Conservation (phyloP, 1,140 invertebrate species). For the Pollicipes pollicipes region DNA sequence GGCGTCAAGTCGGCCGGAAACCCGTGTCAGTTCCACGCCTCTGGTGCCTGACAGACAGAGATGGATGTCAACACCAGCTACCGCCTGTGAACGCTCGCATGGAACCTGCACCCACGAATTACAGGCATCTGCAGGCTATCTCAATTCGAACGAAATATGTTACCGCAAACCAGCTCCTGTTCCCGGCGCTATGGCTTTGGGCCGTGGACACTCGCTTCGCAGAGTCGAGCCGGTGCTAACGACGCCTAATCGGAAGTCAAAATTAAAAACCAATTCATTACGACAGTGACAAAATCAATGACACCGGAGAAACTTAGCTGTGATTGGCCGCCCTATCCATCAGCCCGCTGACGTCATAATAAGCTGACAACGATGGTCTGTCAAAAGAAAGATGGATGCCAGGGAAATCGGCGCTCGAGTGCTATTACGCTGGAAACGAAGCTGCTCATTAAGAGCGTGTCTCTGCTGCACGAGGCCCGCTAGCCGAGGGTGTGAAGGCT, state of each 20-base stretch:
- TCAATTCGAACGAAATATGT: background rate
- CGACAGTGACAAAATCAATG: background rate
- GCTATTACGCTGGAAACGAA: background rate
- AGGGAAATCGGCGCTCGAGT: no score
- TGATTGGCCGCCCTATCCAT: background rate
- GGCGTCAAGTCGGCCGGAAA: no score
- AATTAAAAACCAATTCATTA: background rate
- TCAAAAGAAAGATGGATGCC: background rate
- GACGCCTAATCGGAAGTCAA: background rate
- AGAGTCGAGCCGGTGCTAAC: background rate
- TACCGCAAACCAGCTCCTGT: background rate
- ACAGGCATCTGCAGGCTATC: background rate
- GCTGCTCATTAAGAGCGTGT: background rate
- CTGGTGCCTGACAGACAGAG: no score
- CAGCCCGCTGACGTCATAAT: background rate
- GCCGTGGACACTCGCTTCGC: background rate
- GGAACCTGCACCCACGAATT: background rate
- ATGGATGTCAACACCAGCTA: no score
- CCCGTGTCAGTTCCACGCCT: no score
- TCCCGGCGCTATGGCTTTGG: background rate
- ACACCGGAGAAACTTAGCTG: background rate
- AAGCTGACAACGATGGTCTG: background rate
- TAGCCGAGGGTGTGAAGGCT: background rate
- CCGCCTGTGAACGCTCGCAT: background rate
- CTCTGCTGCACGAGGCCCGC: no score